Evolutionary conservation across 2,888 invertebrate genomes (phyloP).

Genomic region (Sipha maydis): DNA sequence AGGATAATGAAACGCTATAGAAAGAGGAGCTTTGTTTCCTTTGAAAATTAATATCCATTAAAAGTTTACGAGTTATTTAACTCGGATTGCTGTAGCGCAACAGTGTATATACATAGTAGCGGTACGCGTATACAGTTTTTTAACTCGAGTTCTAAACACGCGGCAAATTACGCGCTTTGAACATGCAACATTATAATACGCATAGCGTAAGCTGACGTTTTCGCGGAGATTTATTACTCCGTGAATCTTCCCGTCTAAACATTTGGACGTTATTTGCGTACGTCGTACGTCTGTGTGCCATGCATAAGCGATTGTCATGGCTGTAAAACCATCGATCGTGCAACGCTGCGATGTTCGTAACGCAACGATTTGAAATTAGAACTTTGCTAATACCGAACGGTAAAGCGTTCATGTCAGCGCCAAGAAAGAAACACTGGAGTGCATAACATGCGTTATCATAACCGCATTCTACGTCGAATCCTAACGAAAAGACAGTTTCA

Average conservation of each 20-base stretch:
- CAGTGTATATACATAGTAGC: background rate
- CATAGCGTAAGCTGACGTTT: background rate
- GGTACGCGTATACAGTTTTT: background rate
- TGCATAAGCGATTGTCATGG: background rate
- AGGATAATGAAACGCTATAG: too few relatives aligned
- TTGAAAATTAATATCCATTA: slow-evolving; percentile 49
- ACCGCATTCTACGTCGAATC: too few relatives aligned
- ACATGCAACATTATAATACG: slow-evolving; percentile 3
- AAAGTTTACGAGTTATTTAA: slow-evolving; percentile 36
- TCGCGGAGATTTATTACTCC: slow-evolving; percentile 16
- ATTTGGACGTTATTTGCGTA: background rate
- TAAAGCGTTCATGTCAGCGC: too few relatives aligned
- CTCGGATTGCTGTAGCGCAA: background rate
- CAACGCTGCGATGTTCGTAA: background rate
- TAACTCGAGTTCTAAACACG: background rate
- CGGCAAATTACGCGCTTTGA: background rate
- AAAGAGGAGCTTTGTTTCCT: background rate
- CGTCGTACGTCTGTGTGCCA: background rate
- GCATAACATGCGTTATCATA: too few relatives aligned
- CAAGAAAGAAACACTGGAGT: too few relatives aligned
- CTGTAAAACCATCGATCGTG: background rate
- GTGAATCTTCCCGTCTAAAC: background rate
- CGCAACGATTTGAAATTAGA: background rate
- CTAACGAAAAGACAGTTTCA: too few relatives aligned
- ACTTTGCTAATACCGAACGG: background rate